Conservation (phyloP, 2,113 vertebrate genomes). For the Chloropsis hardwickii region DNA sequence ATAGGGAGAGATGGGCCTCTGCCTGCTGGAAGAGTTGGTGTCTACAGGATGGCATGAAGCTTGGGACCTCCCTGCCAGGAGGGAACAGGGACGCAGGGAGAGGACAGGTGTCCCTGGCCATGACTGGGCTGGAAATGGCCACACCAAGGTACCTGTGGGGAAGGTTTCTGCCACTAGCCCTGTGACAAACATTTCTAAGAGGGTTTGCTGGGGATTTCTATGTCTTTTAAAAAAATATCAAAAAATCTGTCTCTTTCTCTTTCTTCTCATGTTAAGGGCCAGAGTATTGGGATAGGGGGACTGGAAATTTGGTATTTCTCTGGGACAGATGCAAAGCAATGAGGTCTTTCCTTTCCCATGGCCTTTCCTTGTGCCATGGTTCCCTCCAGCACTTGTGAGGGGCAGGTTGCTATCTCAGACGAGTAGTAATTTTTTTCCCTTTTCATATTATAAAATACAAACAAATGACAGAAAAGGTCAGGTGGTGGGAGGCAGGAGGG, state of each 20-base stretch:
- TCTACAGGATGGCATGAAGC: background rate
- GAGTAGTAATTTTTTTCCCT: constrained; percentile 7
- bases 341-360: background rate
- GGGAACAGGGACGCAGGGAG: background rate
- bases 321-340: constrained; percentile 52
- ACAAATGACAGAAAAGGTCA: constrained; percentile 71
- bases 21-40: background rate
- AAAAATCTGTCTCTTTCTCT: constrained; percentile 26
- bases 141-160: background rate
- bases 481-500: background rate
- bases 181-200: background rate
- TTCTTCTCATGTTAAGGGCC: constrained; percentile 7
- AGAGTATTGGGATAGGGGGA: constrained; percentile 11
- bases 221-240: constrained; percentile 32
- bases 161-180: background rate
- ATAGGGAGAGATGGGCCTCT: background rate
- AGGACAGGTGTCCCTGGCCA: background rate
- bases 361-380: background rate
- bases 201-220: constrained; percentile 1
- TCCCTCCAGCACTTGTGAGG: constrained; percentile 37
- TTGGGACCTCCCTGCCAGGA: background rate
- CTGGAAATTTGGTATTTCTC: constrained; percentile 45
- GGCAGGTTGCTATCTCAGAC: constrained; percentile 43
- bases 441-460: constrained; percentile 73
- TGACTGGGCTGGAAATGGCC: background rate